phyloP scores from a whole-genome alignment of 2,888 invertebrate species.

The Ichneumoninae sp. region DNA sequence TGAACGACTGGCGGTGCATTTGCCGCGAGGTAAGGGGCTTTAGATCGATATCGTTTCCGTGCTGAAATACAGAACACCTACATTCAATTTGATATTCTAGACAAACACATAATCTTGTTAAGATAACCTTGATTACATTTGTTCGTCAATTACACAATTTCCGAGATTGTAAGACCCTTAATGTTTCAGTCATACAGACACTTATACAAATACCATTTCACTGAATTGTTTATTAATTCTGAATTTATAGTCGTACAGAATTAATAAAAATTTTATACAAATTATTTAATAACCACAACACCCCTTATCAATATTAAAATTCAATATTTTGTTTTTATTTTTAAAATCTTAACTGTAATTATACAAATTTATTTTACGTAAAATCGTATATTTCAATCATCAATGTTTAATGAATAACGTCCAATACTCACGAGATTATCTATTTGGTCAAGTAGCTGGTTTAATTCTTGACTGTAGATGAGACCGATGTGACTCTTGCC shows the following conservation, averaged over 20 bases:
- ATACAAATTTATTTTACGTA: background rate
- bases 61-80: slow-evolving; percentile 86
- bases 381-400: too few species aligned
- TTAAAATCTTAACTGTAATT: background rate
- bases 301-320: too few species aligned
- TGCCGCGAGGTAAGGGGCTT: slow-evolving; percentile 98
- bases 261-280: too few species aligned
- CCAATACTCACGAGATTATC: slow-evolving; percentile 92
- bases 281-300: too few species aligned
- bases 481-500: slow-evolving; percentile 99
- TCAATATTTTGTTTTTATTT: too few species aligned
- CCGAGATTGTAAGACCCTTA: too few species aligned
- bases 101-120: background rate
- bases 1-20: slow-evolving; percentile 98
- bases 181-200: too few species aligned
- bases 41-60: slow-evolving; percentile 98
- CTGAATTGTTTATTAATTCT: too few species aligned
- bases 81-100: slow-evolving; percentile 5
- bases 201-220: too few species aligned
- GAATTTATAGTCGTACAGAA: too few species aligned
- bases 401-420: background rate
- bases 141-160: background rate
- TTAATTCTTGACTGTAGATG: slow-evolving; percentile 98
- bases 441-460: slow-evolving; percentile 97
- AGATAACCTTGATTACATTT: background rate